Evolutionary conservation across 2,888 invertebrate species (phyloP).

Genomic region (Stenolophus ochropezus): DNA sequence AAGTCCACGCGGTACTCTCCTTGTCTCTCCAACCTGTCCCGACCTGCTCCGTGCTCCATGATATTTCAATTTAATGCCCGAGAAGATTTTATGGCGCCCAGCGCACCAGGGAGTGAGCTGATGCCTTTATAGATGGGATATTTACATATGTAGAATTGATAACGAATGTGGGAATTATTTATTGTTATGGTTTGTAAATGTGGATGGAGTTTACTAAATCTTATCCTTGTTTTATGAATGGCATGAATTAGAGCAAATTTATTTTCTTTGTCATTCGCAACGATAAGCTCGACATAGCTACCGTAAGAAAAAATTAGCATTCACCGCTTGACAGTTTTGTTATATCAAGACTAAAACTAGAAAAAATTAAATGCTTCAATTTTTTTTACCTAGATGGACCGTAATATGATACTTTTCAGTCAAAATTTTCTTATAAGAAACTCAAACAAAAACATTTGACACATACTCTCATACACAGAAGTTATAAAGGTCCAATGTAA

Average conservation of each 20-base stretch:
- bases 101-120: not conserved
- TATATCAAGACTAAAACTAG: too few species aligned
- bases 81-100: slow-evolving; percentile 28
- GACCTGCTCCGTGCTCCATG: slow-evolving; percentile 8
- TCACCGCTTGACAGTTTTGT: too few species aligned
- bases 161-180: slow-evolving; percentile 16
- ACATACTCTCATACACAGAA: too few species aligned
- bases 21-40: not conserved
- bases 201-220: not conserved
- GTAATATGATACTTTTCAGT: too few species aligned
- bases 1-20: not conserved
- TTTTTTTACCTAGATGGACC: too few species aligned
- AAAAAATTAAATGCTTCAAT: too few species aligned
- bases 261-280: too few species aligned
- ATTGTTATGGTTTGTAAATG: slow-evolving; percentile 24
- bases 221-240: not conserved
- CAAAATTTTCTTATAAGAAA: too few species aligned
- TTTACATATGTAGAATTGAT: slow-evolving; percentile 32
- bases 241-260: not conserved
- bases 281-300: too few species aligned
- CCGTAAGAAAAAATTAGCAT: too few species aligned
- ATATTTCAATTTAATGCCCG: slow-evolving; percentile 35
- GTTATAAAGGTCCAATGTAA: too few species aligned
- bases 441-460: too few species aligned
- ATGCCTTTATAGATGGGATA: slow-evolving; percentile 19